phyloP scores from a whole-genome alignment of 2,888 invertebrate species.

The Plebejus melissa region DNA sequence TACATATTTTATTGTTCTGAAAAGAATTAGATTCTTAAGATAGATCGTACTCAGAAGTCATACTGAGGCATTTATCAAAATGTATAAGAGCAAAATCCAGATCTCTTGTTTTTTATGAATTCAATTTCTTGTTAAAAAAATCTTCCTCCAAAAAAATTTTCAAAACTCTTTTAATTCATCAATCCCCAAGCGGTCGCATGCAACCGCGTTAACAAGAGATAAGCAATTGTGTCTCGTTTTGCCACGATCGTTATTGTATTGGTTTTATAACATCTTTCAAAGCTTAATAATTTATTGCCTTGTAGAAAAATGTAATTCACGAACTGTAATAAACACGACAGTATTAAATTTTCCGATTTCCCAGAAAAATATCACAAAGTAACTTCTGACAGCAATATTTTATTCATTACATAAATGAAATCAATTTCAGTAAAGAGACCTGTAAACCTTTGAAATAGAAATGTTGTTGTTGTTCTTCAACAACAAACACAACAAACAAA shows the following conservation, averaged over 20 bases:
- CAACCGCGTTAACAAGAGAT: too few relatives aligned
- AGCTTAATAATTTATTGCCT: too few relatives aligned
- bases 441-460: slow-evolving; percentile 24
- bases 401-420: slow-evolving; percentile 10
- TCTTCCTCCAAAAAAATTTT: too few relatives aligned
- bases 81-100: too few relatives aligned
- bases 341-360: not conserved
- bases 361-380: not conserved
- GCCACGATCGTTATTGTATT: too few relatives aligned
- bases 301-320: not conserved
- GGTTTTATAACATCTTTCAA: too few relatives aligned
- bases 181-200: too few relatives aligned
- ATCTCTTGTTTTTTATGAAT: too few relatives aligned
- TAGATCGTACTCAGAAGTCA: not conserved
- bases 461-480: slow-evolving; percentile 3
- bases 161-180: too few relatives aligned
- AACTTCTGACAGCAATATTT: not conserved
- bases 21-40: not conserved
- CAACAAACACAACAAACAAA: slow-evolving; percentile 12
- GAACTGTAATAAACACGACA: not conserved
- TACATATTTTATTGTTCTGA: not conserved
- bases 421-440: slow-evolving; percentile 29
- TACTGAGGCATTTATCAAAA: too few relatives aligned
- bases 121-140: too few relatives aligned
- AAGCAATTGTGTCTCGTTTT: too few relatives aligned